Conservation (phyloP, 2,113 vertebrate species). For the Phaethornis superciliosus region DNA sequence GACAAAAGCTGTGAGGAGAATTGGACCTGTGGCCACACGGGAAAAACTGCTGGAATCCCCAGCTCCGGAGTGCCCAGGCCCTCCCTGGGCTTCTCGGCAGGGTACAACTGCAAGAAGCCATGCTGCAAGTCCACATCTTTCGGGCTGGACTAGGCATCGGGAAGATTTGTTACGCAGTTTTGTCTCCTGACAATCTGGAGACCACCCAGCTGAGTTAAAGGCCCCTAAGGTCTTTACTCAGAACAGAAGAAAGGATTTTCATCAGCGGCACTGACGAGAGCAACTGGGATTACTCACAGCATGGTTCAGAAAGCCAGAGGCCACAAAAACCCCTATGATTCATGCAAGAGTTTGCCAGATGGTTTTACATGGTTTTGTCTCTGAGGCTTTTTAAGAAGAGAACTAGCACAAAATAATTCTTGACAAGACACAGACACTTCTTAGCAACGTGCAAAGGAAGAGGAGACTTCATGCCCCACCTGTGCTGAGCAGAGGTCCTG, state of each 20-base stretch:
- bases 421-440: not conserved
- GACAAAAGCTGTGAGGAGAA: rapidly evolving
- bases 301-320: not conserved
- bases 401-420: not conserved
- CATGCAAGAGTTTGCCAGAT: not conserved
- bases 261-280: not conserved
- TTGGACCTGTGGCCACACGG: rapidly evolving
- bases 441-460: not conserved
- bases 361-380: not conserved
- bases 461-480: not conserved
- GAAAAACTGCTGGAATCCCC: rapidly evolving
- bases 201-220: not conserved
- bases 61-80: no score
- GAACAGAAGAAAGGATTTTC: not conserved
- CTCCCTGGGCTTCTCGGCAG: rapidly evolving
- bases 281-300: not conserved
- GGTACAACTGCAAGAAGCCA: rapidly evolving
- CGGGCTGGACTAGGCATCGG: no score
- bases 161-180: rapidly evolving
- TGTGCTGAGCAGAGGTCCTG: not conserved
- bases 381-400: not conserved
- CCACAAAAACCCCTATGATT: slow-evolving; percentile 37
- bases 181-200: not conserved
- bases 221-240: rapidly evolving
- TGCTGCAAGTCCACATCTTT: not conserved